phyloP scores from a whole-genome alignment of 2,888 invertebrate genomes.

The Melinopterus prodromus region DNA sequence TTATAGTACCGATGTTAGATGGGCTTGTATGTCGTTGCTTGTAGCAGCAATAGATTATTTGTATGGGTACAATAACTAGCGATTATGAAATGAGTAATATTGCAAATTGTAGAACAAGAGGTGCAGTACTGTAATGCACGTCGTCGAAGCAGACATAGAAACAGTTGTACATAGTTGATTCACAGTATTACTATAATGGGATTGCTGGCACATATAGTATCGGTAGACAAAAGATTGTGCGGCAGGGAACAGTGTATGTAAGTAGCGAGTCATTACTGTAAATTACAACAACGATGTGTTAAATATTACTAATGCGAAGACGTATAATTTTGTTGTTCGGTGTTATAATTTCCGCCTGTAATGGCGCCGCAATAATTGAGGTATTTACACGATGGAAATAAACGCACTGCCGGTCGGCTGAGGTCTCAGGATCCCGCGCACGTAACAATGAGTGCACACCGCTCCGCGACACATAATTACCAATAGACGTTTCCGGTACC shows the following conservation, averaged over 20 bases:
- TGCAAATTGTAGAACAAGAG: slow-evolving; percentile 4
- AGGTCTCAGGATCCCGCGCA: neutral
- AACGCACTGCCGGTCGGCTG: slow-evolving; percentile 5
- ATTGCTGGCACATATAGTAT: neutral
- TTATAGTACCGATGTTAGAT: too few species aligned
- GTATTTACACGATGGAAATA: slow-evolving; percentile 7
- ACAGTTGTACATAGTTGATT: neutral
- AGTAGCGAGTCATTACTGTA: neutral
- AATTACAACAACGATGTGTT: neutral
- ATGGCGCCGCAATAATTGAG: neutral
- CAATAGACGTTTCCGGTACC: slow-evolving; percentile 21
- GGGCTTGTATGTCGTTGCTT: too few species aligned
- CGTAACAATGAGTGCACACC: slow-evolving; percentile 4
- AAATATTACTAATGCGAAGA: neutral
- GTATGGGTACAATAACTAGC: neutral
- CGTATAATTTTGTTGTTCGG: slow-evolving; percentile 4
- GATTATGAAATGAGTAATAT: slow-evolving; percentile 4
- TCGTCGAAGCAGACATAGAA: neutral
- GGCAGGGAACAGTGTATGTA: neutral
- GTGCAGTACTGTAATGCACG: neutral
- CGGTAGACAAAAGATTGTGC: neutral
- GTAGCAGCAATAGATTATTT: too few species aligned
- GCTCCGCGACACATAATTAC: neutral
- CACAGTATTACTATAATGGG: neutral
- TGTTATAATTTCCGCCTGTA: neutral